Base-by-base conservation (phyloP, 2,797 vertebrate species). In the Alectoris magna region DNA sequence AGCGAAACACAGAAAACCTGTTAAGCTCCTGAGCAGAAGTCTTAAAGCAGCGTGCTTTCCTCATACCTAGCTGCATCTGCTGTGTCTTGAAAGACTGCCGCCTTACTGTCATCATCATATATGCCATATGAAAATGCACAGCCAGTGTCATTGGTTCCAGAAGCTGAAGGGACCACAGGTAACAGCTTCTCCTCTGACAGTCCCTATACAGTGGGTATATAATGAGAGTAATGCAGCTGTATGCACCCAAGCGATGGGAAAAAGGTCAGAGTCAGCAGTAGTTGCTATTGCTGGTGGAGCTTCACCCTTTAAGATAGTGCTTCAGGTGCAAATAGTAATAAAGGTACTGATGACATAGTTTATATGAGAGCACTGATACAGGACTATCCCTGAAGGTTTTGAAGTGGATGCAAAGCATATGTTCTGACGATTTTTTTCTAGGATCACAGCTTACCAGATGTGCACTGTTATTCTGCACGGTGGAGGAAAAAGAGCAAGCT, bases 241-340 rank as follows among this genome's bases (percentile, higher is more conserved):
- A 85, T 53, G 19, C 56, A 49, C 49, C 66, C 17, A 55, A 71
- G 29, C 55, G 58, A 93, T 1, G 88, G 91, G 51, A 79, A 74
- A 88, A 84, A 70, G 34, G 87, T 91, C 68, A 95, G 82, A 84
- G 91, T 78, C 16, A 43, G 79, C 83, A 93, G 89, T 86, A 93
- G 85, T 39, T 91, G 80, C 78, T 87, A 26, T 4, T 86, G 91
- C 49, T 88, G 85, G 87, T 41, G 70, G 93, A 80, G 67, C 76
- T 87, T 93, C 82, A 91, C 46, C 44, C 79, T 86, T 12, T 26
- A 38, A 76, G 73, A 67, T 6, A 70, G 73, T 48, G 89, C 78
- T 73, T 95, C 62, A 94, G 79, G 85, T 93, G 84, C 70, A 91
- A 93, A 59, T 6, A 88, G 87, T 88, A 95, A 87, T 93, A 93